Base-by-base conservation (phyloP, 2,797 vertebrate species). In the Enteromius unitaeniatus region DNA sequence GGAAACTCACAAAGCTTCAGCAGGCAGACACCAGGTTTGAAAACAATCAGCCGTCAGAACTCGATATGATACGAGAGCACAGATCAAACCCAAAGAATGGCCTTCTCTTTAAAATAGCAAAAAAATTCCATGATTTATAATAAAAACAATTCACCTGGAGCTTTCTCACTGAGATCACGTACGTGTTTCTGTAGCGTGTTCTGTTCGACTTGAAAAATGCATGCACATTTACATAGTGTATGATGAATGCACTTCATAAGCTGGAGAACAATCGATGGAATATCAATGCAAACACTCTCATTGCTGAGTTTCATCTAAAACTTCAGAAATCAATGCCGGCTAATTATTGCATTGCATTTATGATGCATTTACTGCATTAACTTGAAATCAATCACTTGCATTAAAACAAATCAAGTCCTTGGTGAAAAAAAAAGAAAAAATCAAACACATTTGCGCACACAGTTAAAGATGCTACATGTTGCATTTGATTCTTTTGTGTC, bases 261-360 rank as follows among this genome's bases (percentile, higher is more conserved):
- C 60, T 6, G 3, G 10, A 53, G 13, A n/a, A 76, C 28, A 51
- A 76, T 65, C 45, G 40, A 75, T 51, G n/a, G 34, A 60, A 53
- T 72, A 78, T 49, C 40, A 83, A 83, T 78, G 37, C 74, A 78
- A 84, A 70, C 45, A 6, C 74, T 69, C 37, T 42, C 17, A 68
- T n/a, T 69, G 23, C 49, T 19, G 51, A 19, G 3, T 70, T 70
- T 60, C 51, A 69, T 58, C 73, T 77, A 31, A 55, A 77, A 28
- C 62, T 42, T 21, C 14, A 28, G 17, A 28, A 83, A 76, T 83
- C n/a, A 47, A 72, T 45, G 15, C 6, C 17, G 40, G 37, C n/a
- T 53, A 80, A 80, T 80, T 69, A 80, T 19, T 42, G 49, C 31
- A 19, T 55, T 55, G 9, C 67, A 42, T 58, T 69, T 55, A 53